phyloP scores from a whole-genome alignment of 2,888 invertebrate species.

The Leptura quadrifasciata region DNA sequence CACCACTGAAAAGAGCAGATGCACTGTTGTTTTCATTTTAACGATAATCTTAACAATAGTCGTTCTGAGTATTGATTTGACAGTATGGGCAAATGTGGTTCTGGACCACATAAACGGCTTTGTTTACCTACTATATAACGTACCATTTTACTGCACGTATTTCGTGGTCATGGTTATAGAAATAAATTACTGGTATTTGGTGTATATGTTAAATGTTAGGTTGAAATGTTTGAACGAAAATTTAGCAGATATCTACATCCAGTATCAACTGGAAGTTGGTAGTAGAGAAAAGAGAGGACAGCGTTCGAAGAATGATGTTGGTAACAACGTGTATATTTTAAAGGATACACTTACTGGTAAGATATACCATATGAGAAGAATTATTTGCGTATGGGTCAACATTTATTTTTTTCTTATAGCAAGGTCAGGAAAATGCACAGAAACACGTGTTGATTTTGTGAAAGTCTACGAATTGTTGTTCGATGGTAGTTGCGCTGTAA shows the following conservation, averaged over 20 bases:
- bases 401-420: background rate
- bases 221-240: conserved; percentile 9
- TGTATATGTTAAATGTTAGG: conserved; percentile 27
- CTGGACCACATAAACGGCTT: background rate
- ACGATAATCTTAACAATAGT: conserved; percentile 5
- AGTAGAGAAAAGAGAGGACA: background rate
- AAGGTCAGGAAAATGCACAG: background rate
- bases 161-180: conserved; percentile 34
- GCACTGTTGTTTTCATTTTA: background rate
- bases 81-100: background rate
- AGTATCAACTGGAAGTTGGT: background rate
- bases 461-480: conserved; percentile 20
- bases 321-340: background rate
- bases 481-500: conserved; percentile 22
- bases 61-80: conserved; percentile 3
- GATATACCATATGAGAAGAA: background rate
- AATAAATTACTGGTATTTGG: conserved; percentile 29
- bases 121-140: conserved; percentile 14
- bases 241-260: background rate
- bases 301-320: background rate
- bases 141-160: conserved; percentile 41
- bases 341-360: background rate
- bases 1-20: background rate
- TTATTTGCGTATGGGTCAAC: background rate
- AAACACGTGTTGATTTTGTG: background rate